These are phyloP conservation scores for Oreamnos americanus DNA, from an alignment of 2,113 vertebrate species.

Conservation along the genomic window DNA sequence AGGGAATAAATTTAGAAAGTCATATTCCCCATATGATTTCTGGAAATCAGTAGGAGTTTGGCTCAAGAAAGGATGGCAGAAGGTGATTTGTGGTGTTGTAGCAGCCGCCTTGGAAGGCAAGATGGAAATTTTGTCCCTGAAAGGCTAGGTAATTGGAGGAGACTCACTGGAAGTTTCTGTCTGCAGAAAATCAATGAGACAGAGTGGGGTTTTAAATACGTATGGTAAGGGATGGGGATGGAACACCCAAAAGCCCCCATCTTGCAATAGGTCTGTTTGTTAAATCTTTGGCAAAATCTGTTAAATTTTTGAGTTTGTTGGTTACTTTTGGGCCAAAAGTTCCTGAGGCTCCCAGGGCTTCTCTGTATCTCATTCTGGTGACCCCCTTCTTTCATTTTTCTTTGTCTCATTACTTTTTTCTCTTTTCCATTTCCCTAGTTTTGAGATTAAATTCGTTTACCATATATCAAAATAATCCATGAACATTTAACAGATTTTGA, in stretches of 20 bases:
- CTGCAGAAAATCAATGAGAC: slow-evolving; percentile 15
- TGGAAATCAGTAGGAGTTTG: slow-evolving; percentile 49
- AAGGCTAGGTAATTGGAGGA: slow-evolving; percentile 15
- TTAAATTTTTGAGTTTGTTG: slow-evolving; percentile 40
- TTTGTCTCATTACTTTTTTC: slow-evolving; percentile 20
- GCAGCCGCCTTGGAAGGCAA: not conserved
- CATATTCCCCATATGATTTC: slow-evolving; percentile 37
- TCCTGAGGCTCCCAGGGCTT: not conserved
- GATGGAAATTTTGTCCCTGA: slow-evolving; percentile 52
- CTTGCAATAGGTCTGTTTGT: not conserved
- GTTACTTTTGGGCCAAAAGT: not conserved
- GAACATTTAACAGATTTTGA: slow-evolving; percentile 30
- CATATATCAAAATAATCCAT: slow-evolving; percentile 20
- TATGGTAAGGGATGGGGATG: not conserved
- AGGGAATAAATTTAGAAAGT: slow-evolving; percentile 45
- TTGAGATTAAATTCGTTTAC: slow-evolving; percentile 45
- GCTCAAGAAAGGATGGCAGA: slow-evolving; percentile 39
- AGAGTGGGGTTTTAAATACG: not conserved
- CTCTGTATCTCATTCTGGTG: slow-evolving; percentile 1
- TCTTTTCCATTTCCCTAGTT: not conserved
- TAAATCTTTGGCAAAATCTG: not conserved
- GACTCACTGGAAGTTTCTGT: slow-evolving; percentile 35
- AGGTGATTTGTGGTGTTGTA: slow-evolving; percentile 42
- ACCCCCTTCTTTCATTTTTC: not conserved
- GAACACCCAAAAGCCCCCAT: not conserved